Conservation (phyloP, 2,797 vertebrate species). For the Oreochromis mossambicus region DNA sequence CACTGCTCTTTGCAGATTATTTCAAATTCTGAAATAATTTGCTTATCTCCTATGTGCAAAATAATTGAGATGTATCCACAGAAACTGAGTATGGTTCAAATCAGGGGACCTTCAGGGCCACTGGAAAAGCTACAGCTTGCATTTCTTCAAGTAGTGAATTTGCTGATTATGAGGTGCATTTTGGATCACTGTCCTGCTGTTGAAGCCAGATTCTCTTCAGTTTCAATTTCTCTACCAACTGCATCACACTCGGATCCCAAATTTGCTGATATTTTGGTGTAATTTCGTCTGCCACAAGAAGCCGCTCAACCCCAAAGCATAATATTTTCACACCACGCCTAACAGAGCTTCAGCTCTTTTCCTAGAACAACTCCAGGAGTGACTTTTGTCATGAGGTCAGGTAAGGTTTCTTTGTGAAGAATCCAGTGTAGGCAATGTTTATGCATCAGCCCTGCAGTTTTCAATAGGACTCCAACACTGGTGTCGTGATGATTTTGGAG, state of each 20-base stretch:
- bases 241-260: not conserved
- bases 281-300: not conserved
- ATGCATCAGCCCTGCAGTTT: not conserved
- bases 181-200: not conserved
- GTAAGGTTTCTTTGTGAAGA: not conserved
- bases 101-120: not conserved
- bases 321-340: not conserved
- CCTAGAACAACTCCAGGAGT: not conserved
- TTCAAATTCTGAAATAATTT: not conserved
- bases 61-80: not conserved
- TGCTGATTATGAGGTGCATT: not conserved
- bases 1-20: not conserved
- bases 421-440: not conserved
- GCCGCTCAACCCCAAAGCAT: not conserved
- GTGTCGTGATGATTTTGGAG: not conserved
- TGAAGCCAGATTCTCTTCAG: not conserved
- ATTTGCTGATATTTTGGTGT: not conserved
- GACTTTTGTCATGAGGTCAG: not conserved
- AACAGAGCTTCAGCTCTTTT: not conserved
- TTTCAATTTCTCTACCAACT: not conserved
- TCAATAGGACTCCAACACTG: not conserved
- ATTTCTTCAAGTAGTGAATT: not conserved
- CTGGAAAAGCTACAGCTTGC: not conserved
- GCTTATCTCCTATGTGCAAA: not conserved
- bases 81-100: not conserved